phyloP scores from a whole-genome alignment of 2,113 vertebrate species.

The Candoia aspera region DNA sequence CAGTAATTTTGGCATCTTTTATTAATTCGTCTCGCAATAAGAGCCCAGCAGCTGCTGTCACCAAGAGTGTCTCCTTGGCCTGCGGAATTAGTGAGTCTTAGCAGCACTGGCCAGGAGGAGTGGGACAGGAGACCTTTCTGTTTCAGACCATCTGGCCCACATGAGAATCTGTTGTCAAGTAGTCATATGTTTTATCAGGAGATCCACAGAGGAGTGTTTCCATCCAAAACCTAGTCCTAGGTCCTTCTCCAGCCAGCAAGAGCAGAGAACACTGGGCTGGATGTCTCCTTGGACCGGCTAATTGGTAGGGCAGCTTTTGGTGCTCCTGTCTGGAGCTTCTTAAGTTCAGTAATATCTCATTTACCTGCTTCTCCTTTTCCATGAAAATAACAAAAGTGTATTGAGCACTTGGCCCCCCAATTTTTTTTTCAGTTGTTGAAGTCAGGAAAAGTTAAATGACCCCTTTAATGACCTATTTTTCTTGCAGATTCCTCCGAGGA shows the following conservation, averaged over 20 bases:
- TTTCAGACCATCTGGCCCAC: not conserved
- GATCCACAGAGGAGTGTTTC: not conserved
- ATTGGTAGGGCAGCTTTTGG: not conserved
- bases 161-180: not conserved
- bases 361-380: not conserved
- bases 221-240: not conserved
- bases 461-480: conserved; percentile 17
- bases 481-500: conserved; percentile 78
- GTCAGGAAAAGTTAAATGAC: conserved; percentile 21
- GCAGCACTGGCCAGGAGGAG: not conserved
- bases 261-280: not conserved
- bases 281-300: not conserved
- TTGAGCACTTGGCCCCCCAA: not conserved
- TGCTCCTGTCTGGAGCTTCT: not conserved
- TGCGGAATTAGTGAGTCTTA: not conserved
- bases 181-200: not conserved
- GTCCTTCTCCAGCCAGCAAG: not conserved
- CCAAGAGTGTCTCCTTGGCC: not conserved
- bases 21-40: not conserved
- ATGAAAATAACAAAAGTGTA: not conserved
- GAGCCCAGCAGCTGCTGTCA: not conserved
- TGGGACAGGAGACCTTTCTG: not conserved
- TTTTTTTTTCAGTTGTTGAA: not conserved
- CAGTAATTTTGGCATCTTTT: too few species aligned
- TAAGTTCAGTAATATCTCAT: not conserved